Percentiles rank a stretch among this genome's conserved stretches.
Conservation (phyloP, 1,140 invertebrate species). For the Hylaeus anthracinus region DNA sequence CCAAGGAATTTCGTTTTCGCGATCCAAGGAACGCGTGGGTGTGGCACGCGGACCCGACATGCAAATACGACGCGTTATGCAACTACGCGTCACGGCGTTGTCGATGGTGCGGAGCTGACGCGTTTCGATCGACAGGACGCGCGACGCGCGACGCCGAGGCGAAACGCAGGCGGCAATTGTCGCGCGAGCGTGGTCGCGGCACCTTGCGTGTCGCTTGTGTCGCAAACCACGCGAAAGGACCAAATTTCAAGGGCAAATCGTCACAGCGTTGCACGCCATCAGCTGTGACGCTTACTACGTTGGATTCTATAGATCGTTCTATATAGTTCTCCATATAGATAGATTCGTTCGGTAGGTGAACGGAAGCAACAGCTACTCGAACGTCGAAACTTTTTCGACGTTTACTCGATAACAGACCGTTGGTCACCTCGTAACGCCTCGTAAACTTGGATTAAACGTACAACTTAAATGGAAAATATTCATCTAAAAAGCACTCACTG, state of each 20-base stretch:
- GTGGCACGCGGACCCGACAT: neutral
- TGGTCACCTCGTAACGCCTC: neutral
- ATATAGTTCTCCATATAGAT: no score
- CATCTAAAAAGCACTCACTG: slow-evolving; percentile 9
- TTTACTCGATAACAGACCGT: no score
- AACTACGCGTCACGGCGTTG: slow-evolving; percentile 14
- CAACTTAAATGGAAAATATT: neutral
- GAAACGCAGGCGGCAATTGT: slow-evolving; percentile 4
- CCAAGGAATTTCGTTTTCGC: slow-evolving; percentile 20
- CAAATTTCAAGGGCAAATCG: slow-evolving; percentile 44
- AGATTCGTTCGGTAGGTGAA: no score
- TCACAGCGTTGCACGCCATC: neutral
- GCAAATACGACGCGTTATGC: slow-evolving; percentile 21
- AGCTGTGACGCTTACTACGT: neutral
- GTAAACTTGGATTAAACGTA: no score
- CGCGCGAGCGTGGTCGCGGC: neutral
- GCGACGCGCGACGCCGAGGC: neutral
- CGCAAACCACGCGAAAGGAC: slow-evolving; percentile 29
- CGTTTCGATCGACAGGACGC: neutral
- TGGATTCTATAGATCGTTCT: neutral
- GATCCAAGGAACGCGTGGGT: neutral
- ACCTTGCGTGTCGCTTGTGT: neutral
- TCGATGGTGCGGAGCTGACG: neutral
- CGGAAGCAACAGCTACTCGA: no score
- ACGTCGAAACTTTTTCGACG: no score